These are phyloP conservation scores for Scortum barcoo DNA, from an alignment of 2,113 vertebrate genomes.

Conservation along the genomic window DNA sequence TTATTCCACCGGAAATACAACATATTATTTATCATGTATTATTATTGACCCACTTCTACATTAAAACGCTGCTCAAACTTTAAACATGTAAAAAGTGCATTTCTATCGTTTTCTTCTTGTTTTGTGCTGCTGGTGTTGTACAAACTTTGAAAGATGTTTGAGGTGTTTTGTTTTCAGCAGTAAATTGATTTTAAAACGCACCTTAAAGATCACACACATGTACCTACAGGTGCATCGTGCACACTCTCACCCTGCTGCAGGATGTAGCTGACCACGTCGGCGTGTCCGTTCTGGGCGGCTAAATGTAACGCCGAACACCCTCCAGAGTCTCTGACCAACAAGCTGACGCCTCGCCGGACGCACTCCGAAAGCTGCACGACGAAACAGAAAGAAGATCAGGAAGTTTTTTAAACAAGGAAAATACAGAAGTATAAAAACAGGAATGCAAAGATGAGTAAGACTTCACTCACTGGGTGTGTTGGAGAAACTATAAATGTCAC, in stretches of 20 bases:
- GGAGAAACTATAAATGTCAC: too few relatives aligned
- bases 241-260: conserved; percentile 90
- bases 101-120: neutral
- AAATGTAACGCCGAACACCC: conserved; percentile 92
- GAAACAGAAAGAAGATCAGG: neutral
- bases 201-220: neutral
- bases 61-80: too few relatives aligned
- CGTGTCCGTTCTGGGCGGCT: conserved; percentile 89
- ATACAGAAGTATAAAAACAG: neutral
- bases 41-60: too few relatives aligned
- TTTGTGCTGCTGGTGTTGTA: neutral
- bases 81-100: neutral
- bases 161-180: neutral
- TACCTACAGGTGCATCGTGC: neutral
- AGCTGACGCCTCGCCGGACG: conserved; percentile 89
- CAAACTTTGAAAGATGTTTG: neutral
- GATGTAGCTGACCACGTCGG: conserved; percentile 90
- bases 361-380: conserved; percentile 88
- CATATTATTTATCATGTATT: too few relatives aligned
- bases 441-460: neutral
- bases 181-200: neutral
- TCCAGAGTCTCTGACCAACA: conserved; percentile 90
- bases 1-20: too few relatives aligned
- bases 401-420: neutral
- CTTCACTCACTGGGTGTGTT: too few relatives aligned